These are phyloP conservation scores for Craterocephalus amniculus DNA, from an alignment of 2,797 vertebrate species.

Conservation along the genomic window DNA sequence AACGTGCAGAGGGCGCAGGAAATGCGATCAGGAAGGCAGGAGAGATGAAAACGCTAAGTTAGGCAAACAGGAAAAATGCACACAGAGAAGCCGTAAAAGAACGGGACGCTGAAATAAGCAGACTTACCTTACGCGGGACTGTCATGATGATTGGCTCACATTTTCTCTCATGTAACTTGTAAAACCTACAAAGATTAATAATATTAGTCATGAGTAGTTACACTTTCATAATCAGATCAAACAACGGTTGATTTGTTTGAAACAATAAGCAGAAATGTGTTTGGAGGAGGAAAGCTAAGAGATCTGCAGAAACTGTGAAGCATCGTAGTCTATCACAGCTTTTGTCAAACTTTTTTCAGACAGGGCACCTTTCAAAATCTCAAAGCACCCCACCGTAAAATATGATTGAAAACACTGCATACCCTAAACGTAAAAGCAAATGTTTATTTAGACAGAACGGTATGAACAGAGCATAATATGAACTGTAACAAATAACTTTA, in stretches of 20 bases:
- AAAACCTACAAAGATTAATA: conserved; percentile 84
- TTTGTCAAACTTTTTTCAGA: no score
- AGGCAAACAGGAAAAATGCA: neutral
- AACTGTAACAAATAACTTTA: no score
- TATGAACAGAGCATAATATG: no score
- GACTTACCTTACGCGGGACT: conserved; percentile 90
- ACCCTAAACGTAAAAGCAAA: no score
- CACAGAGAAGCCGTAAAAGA: neutral
- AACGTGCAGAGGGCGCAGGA: conserved; percentile 9
- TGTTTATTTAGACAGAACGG: no score
- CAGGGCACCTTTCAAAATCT: no score
- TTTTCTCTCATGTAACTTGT: conserved; percentile 92
- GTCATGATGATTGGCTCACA: conserved; percentile 95
- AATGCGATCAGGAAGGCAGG: neutral
- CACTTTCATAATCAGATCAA: neutral
- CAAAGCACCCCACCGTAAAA: no score
- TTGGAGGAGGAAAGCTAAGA: neutral
- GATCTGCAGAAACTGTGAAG: neutral
- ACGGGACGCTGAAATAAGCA: neutral
- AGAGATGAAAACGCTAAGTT: neutral
- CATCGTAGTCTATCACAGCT: no score
- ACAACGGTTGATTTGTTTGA: neutral
- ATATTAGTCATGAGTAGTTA: neutral
- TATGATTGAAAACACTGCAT: no score
- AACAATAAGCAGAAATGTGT: neutral